Conservation (phyloP, 1,140 invertebrate genomes). For the Homarus americanus region DNA sequence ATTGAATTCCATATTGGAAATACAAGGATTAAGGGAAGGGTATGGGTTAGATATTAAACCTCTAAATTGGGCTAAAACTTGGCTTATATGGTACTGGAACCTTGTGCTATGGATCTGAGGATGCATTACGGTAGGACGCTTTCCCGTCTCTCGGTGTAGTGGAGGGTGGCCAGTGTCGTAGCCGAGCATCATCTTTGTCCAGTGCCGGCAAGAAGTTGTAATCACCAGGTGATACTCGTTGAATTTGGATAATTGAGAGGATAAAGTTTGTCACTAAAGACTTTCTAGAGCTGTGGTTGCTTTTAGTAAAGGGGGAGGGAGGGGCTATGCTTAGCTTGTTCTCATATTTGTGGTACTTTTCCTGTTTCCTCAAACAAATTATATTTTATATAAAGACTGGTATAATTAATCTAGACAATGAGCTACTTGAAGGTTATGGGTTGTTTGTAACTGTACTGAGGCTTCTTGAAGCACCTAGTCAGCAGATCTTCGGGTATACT, state of each 20-base stretch:
- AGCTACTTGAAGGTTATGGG: slow-evolving; percentile 54
- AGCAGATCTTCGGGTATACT: slow-evolving; percentile 68
- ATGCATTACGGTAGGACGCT: not conserved
- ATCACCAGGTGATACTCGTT: slow-evolving; percentile 51
- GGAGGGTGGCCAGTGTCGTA: not conserved
- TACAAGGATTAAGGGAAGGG: not conserved
- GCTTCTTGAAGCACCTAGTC: slow-evolving; percentile 64
- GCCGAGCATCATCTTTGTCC: not conserved
- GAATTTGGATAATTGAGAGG: not conserved
- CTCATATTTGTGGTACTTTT: slow-evolving; percentile 42
- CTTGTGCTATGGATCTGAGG: not conserved
- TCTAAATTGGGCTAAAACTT: not conserved
- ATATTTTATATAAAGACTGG: slow-evolving; percentile 58
- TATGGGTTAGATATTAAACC: not conserved
- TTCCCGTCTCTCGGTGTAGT: not conserved
- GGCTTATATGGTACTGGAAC: not conserved
- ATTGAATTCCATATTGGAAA: not conserved
- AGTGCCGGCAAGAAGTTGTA: slow-evolving; percentile 28
- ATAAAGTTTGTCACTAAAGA: not conserved
- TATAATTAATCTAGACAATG: slow-evolving; percentile 52
- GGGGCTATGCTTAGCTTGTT: slow-evolving; percentile 43
- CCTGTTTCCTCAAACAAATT: slow-evolving; percentile 30
- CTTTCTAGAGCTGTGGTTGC: slow-evolving; percentile 11
- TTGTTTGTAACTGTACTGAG: slow-evolving; percentile 43
- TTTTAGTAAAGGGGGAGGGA: slow-evolving; percentile 1